Evolutionary conservation across 2,113 vertebrate genomes (phyloP).

Genomic region (Callipepla californica): DNA sequence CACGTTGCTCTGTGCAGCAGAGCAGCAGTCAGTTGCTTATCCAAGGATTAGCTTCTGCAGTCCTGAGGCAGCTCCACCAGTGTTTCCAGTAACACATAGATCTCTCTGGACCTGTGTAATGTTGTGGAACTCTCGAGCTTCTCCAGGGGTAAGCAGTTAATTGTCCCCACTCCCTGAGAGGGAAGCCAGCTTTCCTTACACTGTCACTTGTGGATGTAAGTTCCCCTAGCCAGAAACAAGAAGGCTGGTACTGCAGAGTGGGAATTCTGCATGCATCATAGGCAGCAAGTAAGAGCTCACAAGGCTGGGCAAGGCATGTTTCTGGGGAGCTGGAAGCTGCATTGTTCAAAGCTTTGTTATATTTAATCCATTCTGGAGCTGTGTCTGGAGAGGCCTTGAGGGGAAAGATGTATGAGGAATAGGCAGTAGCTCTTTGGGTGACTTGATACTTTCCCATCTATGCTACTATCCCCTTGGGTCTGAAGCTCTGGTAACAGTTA

Average conservation of each 20-base stretch:
- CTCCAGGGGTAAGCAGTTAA: background rate
- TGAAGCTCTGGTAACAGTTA: background rate
- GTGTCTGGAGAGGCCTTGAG: accelerated
- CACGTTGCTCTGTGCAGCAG: background rate
- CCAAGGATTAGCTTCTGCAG: background rate
- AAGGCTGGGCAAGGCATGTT: background rate
- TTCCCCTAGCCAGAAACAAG: background rate
- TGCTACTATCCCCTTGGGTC: background rate
- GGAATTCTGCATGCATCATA: background rate
- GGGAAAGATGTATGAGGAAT: accelerated
- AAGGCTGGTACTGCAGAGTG: background rate
- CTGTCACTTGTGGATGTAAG: background rate
- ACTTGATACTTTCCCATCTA: background rate
- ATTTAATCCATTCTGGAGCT: background rate
- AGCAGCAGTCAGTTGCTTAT: background rate
- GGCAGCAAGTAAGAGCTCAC: background rate
- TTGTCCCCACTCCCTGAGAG: too few relatives aligned
- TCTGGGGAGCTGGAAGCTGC: background rate
- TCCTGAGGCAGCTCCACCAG: background rate
- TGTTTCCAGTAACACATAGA: background rate
- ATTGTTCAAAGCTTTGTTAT: background rate
- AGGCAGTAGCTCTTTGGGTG: background rate
- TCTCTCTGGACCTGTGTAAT: background rate
- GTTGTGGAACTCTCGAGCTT: background rate
- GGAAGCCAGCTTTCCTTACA: background rate